Evolutionary conservation across 2,888 invertebrate genomes (phyloP), one percentile per base, ranked within the genome.

Genomic region (Eristalis tenax): DNA sequence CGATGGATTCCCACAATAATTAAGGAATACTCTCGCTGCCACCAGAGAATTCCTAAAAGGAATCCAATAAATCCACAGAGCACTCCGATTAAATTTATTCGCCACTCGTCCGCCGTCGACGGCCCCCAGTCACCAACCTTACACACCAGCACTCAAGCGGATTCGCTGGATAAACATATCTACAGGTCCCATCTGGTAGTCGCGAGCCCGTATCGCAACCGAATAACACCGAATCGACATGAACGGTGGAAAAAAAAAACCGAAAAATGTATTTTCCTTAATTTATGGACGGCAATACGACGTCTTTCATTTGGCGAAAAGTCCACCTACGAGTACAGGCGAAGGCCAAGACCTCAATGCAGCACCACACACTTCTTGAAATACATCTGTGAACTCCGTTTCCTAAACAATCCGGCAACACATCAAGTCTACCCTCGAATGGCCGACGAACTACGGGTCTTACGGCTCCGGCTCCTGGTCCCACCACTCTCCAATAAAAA

Each of bases 391-490:
- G 74, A 79, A 80, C 83, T 73, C 69, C 75, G 83, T 79, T 83
- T 83, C 87, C 87, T 80, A 80, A 83, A 79, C 78, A 83, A 87
- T 83, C 75, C 75, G 61, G 66, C 83, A 83, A 83, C 83, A 83
- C 83, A 70, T 83, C 79, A 87, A 80, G 87, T 79, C 79, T 83
- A 73, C 87, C 79, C 80, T 68, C 76, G 59, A 79, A 87, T 87
- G 63, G 83, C 71, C 82, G 63, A 63, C 66, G 18, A 40, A 70
- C 40, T 71, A 86, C 43, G 64, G 43, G n/a, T 50, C 43, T n/a
- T 50, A n/a, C 43, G 43, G 3, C 26, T 3, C 26, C 26, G 26
- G 3, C 26, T 26, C 26, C 26, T 26, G 26, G 26, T 75, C 75
- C 71, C 78, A 68, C 83, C 75, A 13, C 40, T 15, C 43, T 57